Conservation (phyloP, 2,888 invertebrate genomes). For the Ceramica pisi region DNA sequence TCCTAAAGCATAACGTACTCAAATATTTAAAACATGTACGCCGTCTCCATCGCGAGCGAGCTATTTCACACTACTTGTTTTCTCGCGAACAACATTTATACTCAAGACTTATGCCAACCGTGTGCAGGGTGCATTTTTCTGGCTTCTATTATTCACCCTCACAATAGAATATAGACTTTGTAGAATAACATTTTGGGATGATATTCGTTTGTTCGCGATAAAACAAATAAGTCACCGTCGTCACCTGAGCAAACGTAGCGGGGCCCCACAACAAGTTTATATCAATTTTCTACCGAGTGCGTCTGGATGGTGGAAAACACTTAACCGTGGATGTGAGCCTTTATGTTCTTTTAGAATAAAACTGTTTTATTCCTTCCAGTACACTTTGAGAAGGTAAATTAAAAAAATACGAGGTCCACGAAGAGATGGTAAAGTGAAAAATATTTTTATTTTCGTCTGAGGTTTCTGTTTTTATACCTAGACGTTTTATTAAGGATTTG, state of each 20-base stretch:
- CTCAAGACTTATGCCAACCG: constrained; percentile 74
- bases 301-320: constrained; percentile 87
- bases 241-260: constrained; percentile 85
- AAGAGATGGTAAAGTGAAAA: constrained; percentile 40
- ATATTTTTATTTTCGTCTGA: constrained; percentile 55
- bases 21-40: constrained; percentile 79
- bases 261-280: constrained; percentile 87
- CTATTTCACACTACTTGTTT: constrained; percentile 82
- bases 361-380: constrained; percentile 60
- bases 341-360: constrained; percentile 74
- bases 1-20: constrained; percentile 69
- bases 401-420: constrained; percentile 51
- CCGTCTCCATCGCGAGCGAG: constrained; percentile 71
- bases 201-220: constrained; percentile 66
- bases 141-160: constrained; percentile 75
- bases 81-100: constrained; percentile 83
- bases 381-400: constrained; percentile 60
- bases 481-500: constrained; percentile 36
- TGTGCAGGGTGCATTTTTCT: constrained; percentile 83
- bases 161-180: constrained; percentile 70
- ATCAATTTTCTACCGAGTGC: constrained; percentile 89
- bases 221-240: constrained; percentile 83
- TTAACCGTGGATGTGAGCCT: constrained; percentile 78
- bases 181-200: constrained; percentile 63
- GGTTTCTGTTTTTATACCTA: constrained; percentile 30